A percentile compares a stretch with the other conserved stretches of the same genome.
Evolutionary conservation across 2,113 vertebrate genomes (phyloP).

Genomic region (Zosterops japonicus): DNA sequence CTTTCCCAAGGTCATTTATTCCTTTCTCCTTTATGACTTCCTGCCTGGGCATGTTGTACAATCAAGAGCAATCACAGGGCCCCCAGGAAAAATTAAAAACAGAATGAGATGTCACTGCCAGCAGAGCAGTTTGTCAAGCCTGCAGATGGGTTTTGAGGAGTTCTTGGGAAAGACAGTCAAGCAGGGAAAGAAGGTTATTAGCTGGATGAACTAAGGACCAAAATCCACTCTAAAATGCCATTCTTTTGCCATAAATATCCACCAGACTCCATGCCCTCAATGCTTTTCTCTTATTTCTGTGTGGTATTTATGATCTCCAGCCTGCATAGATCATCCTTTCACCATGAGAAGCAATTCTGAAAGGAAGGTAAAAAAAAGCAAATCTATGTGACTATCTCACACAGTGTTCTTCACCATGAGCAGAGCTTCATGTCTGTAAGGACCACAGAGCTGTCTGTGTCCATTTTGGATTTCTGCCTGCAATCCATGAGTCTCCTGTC

Average conservation of each 20-base stretch:
- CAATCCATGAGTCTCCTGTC: background rate
- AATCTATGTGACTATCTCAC: background rate
- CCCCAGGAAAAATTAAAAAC: slow-evolving; percentile 12
- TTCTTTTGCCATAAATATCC: background rate
- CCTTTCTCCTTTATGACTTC: background rate
- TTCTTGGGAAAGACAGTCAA: background rate
- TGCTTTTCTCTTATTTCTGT: background rate
- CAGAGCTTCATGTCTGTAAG: background rate
- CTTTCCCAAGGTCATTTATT: background rate
- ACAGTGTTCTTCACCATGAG: background rate
- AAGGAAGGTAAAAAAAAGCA: background rate
- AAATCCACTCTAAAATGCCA: background rate
- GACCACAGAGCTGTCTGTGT: background rate
- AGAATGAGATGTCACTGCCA: background rate
- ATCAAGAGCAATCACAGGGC: background rate
- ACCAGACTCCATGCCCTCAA: background rate
- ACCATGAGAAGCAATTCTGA: background rate
- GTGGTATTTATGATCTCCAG: background rate
- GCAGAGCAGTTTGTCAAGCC: background rate
- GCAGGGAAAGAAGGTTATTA: background rate
- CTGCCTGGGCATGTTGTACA: background rate
- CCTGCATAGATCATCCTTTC: background rate
- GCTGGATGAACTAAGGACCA: background rate
- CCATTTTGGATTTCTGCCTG: background rate
- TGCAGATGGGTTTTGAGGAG: background rate